These are phyloP conservation scores for Oscheius sp. DNA, from an alignment of 2,888 invertebrate genomes.

Conservation along the genomic window DNA sequence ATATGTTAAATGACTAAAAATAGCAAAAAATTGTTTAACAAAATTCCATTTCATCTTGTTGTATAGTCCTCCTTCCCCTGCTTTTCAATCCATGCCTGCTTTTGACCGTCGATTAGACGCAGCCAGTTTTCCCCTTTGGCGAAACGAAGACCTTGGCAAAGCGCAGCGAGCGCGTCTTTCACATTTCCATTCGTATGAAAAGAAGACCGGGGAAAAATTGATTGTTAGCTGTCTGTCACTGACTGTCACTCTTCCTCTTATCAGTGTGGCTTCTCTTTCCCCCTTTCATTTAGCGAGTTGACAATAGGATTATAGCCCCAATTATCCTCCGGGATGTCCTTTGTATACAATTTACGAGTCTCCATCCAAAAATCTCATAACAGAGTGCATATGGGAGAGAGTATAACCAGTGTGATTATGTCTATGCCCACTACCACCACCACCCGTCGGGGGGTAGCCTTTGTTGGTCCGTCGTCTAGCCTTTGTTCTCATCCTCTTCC, in stretches of 20 bases:
- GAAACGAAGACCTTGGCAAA: conserved; percentile 2
- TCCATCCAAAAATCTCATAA: background rate
- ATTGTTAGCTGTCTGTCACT: too few relatives aligned
- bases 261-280: background rate
- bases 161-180: background rate
- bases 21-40: too few relatives aligned
- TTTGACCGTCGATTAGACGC: conserved; percentile 21
- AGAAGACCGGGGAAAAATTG: too few relatives aligned
- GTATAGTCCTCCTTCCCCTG: background rate
- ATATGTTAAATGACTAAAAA: too few relatives aligned
- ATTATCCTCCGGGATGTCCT: background rate
- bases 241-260: background rate
- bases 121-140: conserved; percentile 7
- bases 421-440: background rate
- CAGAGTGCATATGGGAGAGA: too few relatives aligned
- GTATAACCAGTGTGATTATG: conserved; percentile 16
- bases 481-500: background rate
- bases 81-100: background rate
- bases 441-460: background rate
- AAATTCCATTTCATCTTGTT: too few relatives aligned
- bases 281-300: background rate
- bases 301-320: background rate
- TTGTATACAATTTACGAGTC: background rate
- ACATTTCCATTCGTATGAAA: too few relatives aligned
- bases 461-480: background rate